Conservation (phyloP, 1,140 invertebrate species). For the Nasonia vitripennis region DNA sequence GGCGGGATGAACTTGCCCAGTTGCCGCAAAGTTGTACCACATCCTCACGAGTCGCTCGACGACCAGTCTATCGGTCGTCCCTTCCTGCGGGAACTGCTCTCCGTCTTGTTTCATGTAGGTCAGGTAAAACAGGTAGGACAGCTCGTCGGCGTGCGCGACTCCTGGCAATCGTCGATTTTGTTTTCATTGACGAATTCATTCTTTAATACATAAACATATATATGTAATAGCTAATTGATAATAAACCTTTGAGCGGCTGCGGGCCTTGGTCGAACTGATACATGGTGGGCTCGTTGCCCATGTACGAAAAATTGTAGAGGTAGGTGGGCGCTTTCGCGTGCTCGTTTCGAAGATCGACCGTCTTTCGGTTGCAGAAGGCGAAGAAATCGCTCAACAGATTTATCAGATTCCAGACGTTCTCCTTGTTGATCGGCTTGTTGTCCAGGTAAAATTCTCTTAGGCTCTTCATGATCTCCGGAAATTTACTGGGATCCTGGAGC, state of each 20-base stretch:
- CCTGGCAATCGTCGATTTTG: slow-evolving; percentile 29
- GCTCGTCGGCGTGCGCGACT: slow-evolving; percentile 49
- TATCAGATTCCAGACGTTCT: slow-evolving; percentile 34
- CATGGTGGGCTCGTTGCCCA: slow-evolving; percentile 31
- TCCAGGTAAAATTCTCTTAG: slow-evolving; percentile 41
- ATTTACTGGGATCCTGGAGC: neutral
- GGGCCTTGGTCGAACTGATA: slow-evolving; percentile 14
- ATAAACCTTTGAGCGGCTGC: neutral
- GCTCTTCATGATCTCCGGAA: slow-evolving; percentile 19
- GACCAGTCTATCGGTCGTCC: slow-evolving; percentile 18
- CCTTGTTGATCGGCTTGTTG: slow-evolving; percentile 28
- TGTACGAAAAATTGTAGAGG: slow-evolving; percentile 48
- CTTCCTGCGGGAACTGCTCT: slow-evolving; percentile 16
- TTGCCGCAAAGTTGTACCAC: slow-evolving; percentile 53
- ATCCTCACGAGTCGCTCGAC: slow-evolving; percentile 49
- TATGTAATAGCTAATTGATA: neutral
- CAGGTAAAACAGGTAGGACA: slow-evolving; percentile 26
- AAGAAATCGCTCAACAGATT: slow-evolving; percentile 30
- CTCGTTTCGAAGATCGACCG: slow-evolving; percentile 32
- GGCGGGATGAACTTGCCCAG: slow-evolving; percentile 27
- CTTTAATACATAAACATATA: too few relatives aligned
- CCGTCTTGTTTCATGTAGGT: slow-evolving; percentile 16
- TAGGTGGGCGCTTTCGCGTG: slow-evolving; percentile 35
- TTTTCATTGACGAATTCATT: neutral
- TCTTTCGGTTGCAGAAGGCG: neutral